A percentile compares a stretch with the other conserved stretches of the same genome.
Evolutionary conservation across 2,797 vertebrate species (phyloP).

Genomic region (Coracias cyanogaster): DNA sequence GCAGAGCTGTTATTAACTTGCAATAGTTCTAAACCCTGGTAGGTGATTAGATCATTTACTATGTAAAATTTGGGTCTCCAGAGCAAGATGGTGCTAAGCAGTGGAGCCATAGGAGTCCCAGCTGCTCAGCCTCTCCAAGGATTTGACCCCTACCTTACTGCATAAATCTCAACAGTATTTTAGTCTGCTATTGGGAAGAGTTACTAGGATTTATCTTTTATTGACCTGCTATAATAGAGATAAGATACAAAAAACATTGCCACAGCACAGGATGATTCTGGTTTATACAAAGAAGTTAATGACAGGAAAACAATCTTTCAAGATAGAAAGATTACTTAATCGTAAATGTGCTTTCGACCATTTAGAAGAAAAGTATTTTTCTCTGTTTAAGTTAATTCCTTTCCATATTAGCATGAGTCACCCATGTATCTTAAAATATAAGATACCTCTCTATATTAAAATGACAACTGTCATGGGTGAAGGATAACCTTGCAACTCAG

Average conservation of each 20-base stretch:
- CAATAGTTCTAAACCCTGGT: conserved; percentile 32
- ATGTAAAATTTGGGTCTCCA: conserved; percentile 32
- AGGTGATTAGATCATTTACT: conserved; percentile 70
- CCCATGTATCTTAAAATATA: background rate
- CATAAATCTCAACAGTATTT: conserved; percentile 23
- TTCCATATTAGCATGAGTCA: background rate
- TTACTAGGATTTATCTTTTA: conserved; percentile 32
- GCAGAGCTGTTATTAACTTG: conserved; percentile 45
- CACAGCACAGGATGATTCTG: conserved; percentile 4
- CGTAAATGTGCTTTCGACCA: background rate
- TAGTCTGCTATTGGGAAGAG: conserved; percentile 4
- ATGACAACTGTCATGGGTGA: background rate
- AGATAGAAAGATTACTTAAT: background rate
- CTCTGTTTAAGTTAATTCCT: conserved; percentile 10
- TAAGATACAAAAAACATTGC: background rate
- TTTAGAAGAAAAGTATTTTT: conserved; percentile 11
- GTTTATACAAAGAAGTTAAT: background rate
- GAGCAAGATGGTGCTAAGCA: conserved; percentile 3
- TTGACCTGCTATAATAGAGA: conserved; percentile 10
- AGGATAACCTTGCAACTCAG: background rate
- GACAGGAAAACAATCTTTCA: background rate
- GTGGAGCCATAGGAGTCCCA: background rate
- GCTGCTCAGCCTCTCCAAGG: background rate
- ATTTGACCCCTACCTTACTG: conserved; percentile 1
- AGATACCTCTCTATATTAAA: background rate